Conservation (phyloP, 2,888 invertebrate genomes). For the Hybos culiciformis region DNA sequence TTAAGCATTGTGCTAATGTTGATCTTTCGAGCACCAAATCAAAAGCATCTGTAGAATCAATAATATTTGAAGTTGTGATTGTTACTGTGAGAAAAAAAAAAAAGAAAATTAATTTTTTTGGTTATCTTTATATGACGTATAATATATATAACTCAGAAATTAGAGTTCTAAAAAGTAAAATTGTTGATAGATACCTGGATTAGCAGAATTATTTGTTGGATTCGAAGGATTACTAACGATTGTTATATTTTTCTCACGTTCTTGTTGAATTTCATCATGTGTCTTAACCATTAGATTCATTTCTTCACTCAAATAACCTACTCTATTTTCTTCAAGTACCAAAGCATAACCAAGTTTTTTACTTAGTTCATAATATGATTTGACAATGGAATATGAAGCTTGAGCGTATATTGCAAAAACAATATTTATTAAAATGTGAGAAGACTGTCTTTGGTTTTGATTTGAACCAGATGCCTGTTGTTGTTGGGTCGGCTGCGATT, state of each 20-base stretch:
- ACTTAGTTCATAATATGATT: constrained; percentile 89
- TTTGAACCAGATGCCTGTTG: too few species aligned
- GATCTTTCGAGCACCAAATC: constrained; percentile 69
- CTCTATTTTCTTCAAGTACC: constrained; percentile 80
- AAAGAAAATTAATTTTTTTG: too few species aligned
- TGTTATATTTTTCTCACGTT: constrained; percentile 17
- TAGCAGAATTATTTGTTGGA: too few species aligned
- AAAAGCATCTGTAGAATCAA: constrained; percentile 51
- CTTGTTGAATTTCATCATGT: constrained; percentile 42
- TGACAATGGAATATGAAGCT: constrained; percentile 81
- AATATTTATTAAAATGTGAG: constrained; percentile 70
- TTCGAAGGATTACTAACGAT: too few species aligned
- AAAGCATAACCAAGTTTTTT: constrained; percentile 77
- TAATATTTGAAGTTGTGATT: too few species aligned
- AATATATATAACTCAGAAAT: too few species aligned
- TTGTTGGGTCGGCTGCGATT: constrained; percentile 18
- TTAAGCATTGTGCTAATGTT: constrained; percentile 69
- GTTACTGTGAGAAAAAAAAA: too few species aligned
- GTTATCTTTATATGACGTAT: too few species aligned
- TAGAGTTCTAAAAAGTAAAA: too few species aligned
- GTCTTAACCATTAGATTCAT: constrained; percentile 69
- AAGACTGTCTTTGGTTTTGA: constrained; percentile 38
- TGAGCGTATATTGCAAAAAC: constrained; percentile 85
- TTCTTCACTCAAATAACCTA: constrained; percentile 77
- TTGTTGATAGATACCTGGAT: too few species aligned